Percentiles rank a stretch among this genome's conserved stretches.
Evolutionary conservation across 2,888 invertebrate species (phyloP).

Genomic region (Leptinotarsa peninsularis): DNA sequence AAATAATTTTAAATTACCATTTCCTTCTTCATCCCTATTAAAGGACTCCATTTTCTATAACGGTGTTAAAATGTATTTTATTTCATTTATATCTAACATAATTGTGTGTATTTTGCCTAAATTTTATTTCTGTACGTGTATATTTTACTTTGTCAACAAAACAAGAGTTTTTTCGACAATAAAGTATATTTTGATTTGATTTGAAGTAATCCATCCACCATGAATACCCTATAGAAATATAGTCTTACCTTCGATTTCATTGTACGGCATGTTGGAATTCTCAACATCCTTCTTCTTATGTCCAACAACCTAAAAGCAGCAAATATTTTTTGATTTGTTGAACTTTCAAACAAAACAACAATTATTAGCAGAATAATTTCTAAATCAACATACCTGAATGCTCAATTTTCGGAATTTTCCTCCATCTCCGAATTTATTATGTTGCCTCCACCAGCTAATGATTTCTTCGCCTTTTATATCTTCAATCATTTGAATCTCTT

Average conservation of each 20-base stretch:
- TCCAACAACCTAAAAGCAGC: conserved; percentile 42
- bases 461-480: conserved; percentile 68
- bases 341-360: too few relatives aligned
- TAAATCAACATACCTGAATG: conserved; percentile 67
- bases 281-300: conserved; percentile 31
- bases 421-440: conserved; percentile 68
- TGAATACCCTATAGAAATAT: background rate
- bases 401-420: conserved; percentile 68
- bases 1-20: too few relatives aligned
- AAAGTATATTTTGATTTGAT: too few relatives aligned
- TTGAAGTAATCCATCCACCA: background rate
- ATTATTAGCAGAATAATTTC: background rate
- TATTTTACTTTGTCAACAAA: too few relatives aligned
- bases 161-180: too few relatives aligned
- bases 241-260: background rate
- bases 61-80: too few relatives aligned
- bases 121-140: too few relatives aligned
- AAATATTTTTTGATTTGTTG: background rate
- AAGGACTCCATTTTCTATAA: too few relatives aligned
- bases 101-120: too few relatives aligned
- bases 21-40: too few relatives aligned
- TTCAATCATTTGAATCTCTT: conserved; percentile 74
- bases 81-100: too few relatives aligned
- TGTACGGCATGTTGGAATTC: background rate
- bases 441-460: conserved; percentile 68